Base-by-base conservation (phyloP, 1,140 invertebrate genomes). In the Gerris buenoi region DNA sequence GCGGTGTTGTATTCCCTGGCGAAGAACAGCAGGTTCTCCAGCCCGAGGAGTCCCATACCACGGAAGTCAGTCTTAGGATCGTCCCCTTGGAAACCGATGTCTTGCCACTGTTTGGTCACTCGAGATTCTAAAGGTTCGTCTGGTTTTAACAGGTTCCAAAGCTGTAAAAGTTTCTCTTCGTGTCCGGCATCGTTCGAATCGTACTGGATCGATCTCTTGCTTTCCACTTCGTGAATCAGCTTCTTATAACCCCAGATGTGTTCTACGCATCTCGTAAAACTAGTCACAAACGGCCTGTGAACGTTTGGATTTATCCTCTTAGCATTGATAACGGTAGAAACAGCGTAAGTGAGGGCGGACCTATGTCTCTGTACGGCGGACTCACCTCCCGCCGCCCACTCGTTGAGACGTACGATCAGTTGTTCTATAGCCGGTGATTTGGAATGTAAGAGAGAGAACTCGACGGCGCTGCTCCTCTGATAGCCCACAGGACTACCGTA, bases 61-160 rank as follows among this genome's bases (percentile, higher is more conserved):
- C 96, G 83, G 74, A 98, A 98, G 80, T 98, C 96, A 1, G 96
- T 98, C 78, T 91, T 89, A 0, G 96, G 96, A 81, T 98, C 95
- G 73, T 96, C 90, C 18, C 96, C 96, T 76, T 85, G 84, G 76
- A 96, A 98, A 10, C 96, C 96, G 1, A 99, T 94, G 28, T 90
- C 83, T 73, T 92, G 88, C 96, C 96, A 98, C 73, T 97, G 93
- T 73, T 93, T 92, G 2, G 88, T 88, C 0, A 93, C 82, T 71
- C 93, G 79, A 14, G 80, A 76, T 59, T 85, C 83, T 26, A 96
- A 76, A 1, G 77, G 74, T 68, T 84, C 83, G 69, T 87, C 79
- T 1, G 92, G 91, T 82, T 88, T 91, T 29, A 97, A 77, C 1
- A 84, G 75, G 13, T 79, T 78, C 95, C 94, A 97, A 22, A 97